phyloP scores from a whole-genome alignment of 2,797 vertebrate genomes.

The Phataginus tetradactyla region DNA sequence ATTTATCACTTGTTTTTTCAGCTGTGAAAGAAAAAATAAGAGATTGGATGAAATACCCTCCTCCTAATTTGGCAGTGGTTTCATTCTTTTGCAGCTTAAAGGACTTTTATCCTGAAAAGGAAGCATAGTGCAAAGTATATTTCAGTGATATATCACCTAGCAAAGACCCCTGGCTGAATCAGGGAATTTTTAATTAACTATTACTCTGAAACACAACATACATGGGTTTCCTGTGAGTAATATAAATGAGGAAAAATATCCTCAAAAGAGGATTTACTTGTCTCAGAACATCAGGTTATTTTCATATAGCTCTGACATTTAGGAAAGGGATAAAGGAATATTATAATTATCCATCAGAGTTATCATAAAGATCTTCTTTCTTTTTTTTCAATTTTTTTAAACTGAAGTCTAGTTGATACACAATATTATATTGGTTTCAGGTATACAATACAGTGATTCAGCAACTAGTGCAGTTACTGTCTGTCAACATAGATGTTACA shows the following conservation, averaged over 20 bases:
- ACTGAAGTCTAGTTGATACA: too few species aligned
- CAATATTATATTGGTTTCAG: too few species aligned
- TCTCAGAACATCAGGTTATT: not conserved
- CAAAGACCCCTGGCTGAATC: not conserved
- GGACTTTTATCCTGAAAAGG: not conserved
- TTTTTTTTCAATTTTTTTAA: too few species aligned
- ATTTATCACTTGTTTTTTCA: not conserved
- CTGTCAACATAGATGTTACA: too few species aligned
- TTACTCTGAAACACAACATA: not conserved
- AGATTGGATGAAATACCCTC: not conserved
- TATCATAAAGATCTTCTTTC: not conserved
- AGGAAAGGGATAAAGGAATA: not conserved
- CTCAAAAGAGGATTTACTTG: not conserved
- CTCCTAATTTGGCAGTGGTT: not conserved
- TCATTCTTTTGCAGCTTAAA: not conserved
- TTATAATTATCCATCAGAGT: not conserved
- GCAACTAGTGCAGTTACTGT: too few species aligned
- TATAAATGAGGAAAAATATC: not conserved
- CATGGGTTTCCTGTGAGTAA: not conserved
- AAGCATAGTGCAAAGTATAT: not conserved
- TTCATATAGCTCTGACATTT: not conserved
- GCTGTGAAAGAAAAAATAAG: not conserved
- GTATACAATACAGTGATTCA: too few species aligned
- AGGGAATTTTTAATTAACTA: not conserved
- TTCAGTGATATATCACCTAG: not conserved